Percentiles rank a stretch among this genome's conserved stretches.
Conservation (phyloP, 2,888 invertebrate species). For the Apodemia hepburni region DNA sequence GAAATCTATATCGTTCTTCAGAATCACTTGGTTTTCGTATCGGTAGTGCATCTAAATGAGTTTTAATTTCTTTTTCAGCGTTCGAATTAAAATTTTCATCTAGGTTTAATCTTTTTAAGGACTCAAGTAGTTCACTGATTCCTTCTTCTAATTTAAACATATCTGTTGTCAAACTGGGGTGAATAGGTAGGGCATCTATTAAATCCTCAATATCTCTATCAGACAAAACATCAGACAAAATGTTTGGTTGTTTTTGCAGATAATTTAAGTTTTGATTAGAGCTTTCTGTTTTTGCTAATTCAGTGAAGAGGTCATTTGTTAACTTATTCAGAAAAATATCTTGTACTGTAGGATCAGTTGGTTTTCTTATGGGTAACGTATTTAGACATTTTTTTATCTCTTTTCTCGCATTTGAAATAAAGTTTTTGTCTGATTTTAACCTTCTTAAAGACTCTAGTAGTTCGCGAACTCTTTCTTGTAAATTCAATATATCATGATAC, state of each 20-base stretch:
- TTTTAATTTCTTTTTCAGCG: constrained; percentile 24
- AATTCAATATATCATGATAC: background rate
- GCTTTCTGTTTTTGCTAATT: background rate
- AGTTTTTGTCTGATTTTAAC: constrained; percentile 20
- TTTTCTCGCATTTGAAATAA: constrained; percentile 22
- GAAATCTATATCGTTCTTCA: constrained; percentile 12
- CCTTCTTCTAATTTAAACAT: constrained; percentile 15
- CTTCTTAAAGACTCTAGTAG: constrained; percentile 15
- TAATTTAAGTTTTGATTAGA: background rate
- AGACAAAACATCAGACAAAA: background rate
- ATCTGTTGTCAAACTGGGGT: constrained; percentile 12
- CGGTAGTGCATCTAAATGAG: constrained; percentile 23
- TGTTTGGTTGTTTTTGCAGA: background rate
- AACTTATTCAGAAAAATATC: constrained; percentile 15
- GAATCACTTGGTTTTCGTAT: constrained; percentile 23
- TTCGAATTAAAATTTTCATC: constrained; percentile 19
- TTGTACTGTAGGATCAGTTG: constrained; percentile 17
- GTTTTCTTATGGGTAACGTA: constrained; percentile 24
- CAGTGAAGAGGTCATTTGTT: constrained; percentile 17
- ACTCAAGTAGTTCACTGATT: constrained; percentile 16
- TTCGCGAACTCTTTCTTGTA: background rate
- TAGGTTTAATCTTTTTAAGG: constrained; percentile 19
- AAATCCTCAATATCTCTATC: background rate
- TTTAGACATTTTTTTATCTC: constrained; percentile 25
- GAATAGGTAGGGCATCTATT: background rate